Base-by-base conservation (phyloP, 2,888 invertebrate genomes). In the Lamproptera curius region DNA sequence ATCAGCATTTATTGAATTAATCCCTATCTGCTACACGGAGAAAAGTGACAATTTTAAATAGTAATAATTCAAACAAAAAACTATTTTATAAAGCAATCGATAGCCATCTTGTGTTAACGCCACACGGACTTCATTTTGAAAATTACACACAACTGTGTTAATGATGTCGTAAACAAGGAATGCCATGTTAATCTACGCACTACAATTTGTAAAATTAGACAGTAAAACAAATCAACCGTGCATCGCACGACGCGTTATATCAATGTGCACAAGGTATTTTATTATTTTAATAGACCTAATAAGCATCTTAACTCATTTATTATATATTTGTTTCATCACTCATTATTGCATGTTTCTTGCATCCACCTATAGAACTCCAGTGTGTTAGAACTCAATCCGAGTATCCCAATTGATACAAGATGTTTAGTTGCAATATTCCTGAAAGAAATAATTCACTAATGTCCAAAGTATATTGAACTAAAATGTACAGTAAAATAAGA, bases 401-500 rank as follows among this genome's bases (percentile, higher is more conserved):
- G n/a, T 40, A 40, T 40, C 15, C 26, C 34, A 16, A 16, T 31
- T 23, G 33, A 44, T 44, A 35, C 14, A 15, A 8, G 42, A 28
- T n/a, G n/a, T n/a, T 36, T 26, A 5, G 17, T 11, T 20, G n/a
- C 20, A 15, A 28, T 10, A n/a, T 5, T 20, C 17, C 26, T 14
- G 14, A 17, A 35, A 42, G 28, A 39, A 42, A 47, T 17, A 38
- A 43, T 49, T 44, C 20, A 44, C 49, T 49, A 44, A 31, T 44
- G 40, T 13, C 40, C 16, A 34, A 43, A 39, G 10, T 15, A 8
- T 42, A 48, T 39, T 42, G 16, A 48, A 38, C 42, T 39, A 43
- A 48, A 42, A 42, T 6, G 38, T 33, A 11, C 15, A 37, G 31
- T n/a, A 9, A 36, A n/a, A 17, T 45, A 41, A 55, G 61, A 55